These are phyloP conservation scores for Calliphora vicina DNA, from an alignment of 1,140 invertebrate species.

Conservation along the genomic window DNA sequence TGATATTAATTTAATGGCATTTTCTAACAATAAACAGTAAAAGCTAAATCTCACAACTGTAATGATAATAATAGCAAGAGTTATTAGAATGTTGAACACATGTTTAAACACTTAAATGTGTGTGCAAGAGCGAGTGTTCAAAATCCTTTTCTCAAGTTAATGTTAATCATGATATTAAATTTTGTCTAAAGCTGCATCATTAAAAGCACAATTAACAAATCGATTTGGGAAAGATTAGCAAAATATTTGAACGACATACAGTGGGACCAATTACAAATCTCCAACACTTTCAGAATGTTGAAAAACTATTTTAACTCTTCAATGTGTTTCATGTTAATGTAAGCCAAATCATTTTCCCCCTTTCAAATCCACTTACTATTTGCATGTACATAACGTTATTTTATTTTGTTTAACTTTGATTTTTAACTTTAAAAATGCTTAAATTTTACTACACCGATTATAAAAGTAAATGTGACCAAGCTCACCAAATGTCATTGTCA, in stretches of 20 bases:
- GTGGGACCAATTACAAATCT: no score
- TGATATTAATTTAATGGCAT: background rate
- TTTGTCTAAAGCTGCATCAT: no score
- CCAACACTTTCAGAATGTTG: no score
- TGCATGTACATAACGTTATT: no score
- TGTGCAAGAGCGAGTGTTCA: background rate
- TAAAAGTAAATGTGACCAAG: background rate
- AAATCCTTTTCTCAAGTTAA: background rate
- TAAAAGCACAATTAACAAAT: no score
- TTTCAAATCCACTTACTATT: no score
- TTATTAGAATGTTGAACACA: background rate
- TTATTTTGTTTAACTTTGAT: no score
- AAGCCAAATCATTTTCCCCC: no score
- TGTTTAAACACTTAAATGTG: background rate
- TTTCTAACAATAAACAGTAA: background rate
- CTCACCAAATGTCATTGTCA: background rate
- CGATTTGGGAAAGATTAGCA: no score
- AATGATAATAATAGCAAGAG: background rate
- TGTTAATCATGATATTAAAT: background rate
- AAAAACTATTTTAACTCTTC: no score
- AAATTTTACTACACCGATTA: background rate
- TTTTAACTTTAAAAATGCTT: background rate
- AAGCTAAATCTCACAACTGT: background rate
- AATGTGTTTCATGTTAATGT: no score
- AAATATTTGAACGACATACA: no score